Evolutionary conservation across 2,888 invertebrate genomes (phyloP).

Genomic region (Pollenia amentaria): DNA sequence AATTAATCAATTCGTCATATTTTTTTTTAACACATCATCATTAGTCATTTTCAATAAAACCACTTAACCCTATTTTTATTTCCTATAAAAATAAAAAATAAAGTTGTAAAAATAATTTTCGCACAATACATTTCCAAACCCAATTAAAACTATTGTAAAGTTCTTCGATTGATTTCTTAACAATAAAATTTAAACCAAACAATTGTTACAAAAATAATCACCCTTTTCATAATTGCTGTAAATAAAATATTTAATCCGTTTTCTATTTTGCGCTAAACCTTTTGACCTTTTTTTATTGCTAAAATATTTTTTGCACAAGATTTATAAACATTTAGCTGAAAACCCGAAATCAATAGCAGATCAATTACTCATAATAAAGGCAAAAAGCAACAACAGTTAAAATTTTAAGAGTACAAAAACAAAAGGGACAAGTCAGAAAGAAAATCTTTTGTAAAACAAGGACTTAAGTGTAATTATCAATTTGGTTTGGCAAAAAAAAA

Average conservation of each 20-base stretch:
- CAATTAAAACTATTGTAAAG: slow-evolving; percentile 30
- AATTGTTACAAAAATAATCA: background rate
- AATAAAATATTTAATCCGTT: slow-evolving; percentile 40
- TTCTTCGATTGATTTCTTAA: slow-evolving; percentile 16
- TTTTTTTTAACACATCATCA: slow-evolving; percentile 7
- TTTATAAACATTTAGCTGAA: slow-evolving; percentile 57
- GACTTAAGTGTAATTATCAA: slow-evolving; percentile 67
- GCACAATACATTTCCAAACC: background rate
- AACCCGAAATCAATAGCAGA: slow-evolving; percentile 71
- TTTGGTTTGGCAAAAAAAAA: slow-evolving; percentile 58
- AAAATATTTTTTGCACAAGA: slow-evolving; percentile 41
- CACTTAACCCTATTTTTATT: slow-evolving; percentile 44
- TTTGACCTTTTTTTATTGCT: slow-evolving; percentile 42
- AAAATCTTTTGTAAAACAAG: slow-evolving; percentile 34
- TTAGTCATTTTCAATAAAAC: slow-evolving; percentile 36
- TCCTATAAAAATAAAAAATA: background rate
- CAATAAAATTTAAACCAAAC: background rate
- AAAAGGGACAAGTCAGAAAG: background rate
- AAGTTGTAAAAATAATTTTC: slow-evolving; percentile 23
- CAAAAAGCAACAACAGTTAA: slow-evolving; percentile 22
- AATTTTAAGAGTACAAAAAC: slow-evolving; percentile 16
- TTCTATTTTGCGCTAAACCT: slow-evolving; percentile 31
- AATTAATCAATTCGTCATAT: slow-evolving; percentile 27
- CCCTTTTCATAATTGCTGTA: slow-evolving; percentile 53
- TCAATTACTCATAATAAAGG: slow-evolving; percentile 64